These are phyloP conservation scores for Ichneumoninae sp. DNA, from an alignment of 2,888 invertebrate genomes.

Conservation along the genomic window DNA sequence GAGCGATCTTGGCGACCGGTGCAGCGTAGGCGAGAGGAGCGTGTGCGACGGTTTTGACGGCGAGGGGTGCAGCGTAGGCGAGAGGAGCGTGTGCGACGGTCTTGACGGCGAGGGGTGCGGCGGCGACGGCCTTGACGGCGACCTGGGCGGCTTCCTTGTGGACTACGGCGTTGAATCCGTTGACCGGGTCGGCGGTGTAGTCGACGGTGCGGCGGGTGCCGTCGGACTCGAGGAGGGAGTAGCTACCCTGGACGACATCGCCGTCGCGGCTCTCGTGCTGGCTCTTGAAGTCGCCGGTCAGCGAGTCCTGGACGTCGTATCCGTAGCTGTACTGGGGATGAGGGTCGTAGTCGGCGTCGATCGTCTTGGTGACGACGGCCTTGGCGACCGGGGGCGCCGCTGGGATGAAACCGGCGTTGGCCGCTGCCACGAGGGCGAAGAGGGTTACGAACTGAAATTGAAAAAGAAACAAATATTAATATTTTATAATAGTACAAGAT, in stretches of 20 bases:
- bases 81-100: constrained; percentile 83
- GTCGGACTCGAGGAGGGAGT: constrained; percentile 83
- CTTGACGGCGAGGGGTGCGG: constrained; percentile 60
- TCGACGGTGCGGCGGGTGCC: constrained; percentile 83
- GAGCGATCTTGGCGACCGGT: constrained; percentile 72
- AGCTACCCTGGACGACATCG: constrained; percentile 78
- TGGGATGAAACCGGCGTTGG: constrained; percentile 85
- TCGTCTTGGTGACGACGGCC: constrained; percentile 76
- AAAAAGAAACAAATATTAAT: not conserved
- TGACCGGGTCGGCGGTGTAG: constrained; percentile 69
- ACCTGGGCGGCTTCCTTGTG: constrained; percentile 69
- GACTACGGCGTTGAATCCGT: constrained; percentile 68
- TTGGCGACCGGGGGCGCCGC: constrained; percentile 77
- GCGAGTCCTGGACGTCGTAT: constrained; percentile 77
- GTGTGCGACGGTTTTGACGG: constrained; percentile 35
- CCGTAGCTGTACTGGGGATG: constrained; percentile 82
- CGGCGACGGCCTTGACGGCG: constrained; percentile 78
- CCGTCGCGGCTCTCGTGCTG: constrained; percentile 73
- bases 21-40: constrained; percentile 73
- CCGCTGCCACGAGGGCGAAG: constrained; percentile 82
- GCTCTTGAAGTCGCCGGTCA: constrained; percentile 72
- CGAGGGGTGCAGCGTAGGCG: constrained; percentile 53
- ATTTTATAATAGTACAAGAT: not conserved
- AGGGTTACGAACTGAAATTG: constrained; percentile 79
- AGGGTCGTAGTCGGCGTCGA: constrained; percentile 79